These are phyloP conservation scores for Urocyon cinereoargenteus DNA, from an alignment of 2,797 vertebrate species.

Conservation along the genomic window DNA sequence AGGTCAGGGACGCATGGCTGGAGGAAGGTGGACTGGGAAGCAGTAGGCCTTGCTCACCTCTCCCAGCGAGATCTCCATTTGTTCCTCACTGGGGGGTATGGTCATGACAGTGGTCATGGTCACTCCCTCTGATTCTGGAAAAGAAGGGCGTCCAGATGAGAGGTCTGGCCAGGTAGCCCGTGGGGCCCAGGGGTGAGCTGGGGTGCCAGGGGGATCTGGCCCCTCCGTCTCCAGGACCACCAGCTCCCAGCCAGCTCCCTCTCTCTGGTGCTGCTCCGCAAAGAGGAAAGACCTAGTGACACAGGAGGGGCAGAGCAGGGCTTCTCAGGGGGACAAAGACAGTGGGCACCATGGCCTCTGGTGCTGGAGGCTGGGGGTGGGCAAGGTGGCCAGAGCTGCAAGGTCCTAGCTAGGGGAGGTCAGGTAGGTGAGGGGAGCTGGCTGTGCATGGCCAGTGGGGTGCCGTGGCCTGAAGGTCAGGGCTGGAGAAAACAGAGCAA, in stretches of 20 bases:
- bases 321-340: not conserved
- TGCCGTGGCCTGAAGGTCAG: not conserved
- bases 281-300: too few species aligned
- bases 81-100: constrained; percentile 50
- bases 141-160: not conserved
- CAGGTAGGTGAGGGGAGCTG: not conserved
- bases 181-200: not conserved
- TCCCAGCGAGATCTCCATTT: constrained; percentile 85
- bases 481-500: not conserved
- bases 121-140: constrained; percentile 61
- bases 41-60: constrained; percentile 80
- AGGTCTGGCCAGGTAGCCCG: not conserved
- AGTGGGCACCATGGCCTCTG: not conserved
- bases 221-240: not conserved
- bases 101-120: not conserved
- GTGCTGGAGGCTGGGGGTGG: not conserved
- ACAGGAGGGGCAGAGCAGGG: not conserved
- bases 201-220: not conserved
- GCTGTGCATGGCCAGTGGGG: too few species aligned
- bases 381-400: not conserved
- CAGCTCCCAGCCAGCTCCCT: not conserved
- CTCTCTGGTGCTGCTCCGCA: not conserved
- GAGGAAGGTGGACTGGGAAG: not conserved
- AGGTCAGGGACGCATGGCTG: not conserved
- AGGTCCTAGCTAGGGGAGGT: not conserved